These are phyloP conservation scores for Trogon melanurus DNA, from an alignment of 2,113 vertebrate species.

Conservation along the genomic window DNA sequence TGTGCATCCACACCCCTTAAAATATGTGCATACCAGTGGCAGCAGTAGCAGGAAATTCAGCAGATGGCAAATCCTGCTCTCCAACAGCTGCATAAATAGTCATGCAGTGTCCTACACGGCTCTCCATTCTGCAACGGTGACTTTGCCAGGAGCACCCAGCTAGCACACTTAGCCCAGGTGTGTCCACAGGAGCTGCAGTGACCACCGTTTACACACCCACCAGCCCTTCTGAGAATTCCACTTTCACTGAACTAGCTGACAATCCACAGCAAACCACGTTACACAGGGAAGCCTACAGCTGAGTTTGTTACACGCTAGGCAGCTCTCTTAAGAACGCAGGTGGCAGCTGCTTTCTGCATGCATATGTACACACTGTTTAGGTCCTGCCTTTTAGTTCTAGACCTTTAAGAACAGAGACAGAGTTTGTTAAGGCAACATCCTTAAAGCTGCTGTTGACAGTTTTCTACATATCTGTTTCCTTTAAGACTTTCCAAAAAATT, in stretches of 20 bases:
- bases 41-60: not conserved
- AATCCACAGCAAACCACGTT: not conserved
- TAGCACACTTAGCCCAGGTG: not conserved
- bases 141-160: not conserved
- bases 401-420: not conserved
- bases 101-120: accelerated
- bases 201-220: accelerated
- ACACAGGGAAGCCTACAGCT: accelerated
- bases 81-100: not conserved
- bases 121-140: not conserved
- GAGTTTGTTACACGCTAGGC: not conserved
- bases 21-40: not conserved
- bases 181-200: accelerated
- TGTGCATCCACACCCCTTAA: not conserved
- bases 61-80: not conserved
- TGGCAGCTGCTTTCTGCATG: not conserved
- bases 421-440: not conserved
- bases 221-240: not conserved
- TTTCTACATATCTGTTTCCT: not conserved
- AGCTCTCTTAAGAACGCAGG: not conserved
- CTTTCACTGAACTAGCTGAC: not conserved
- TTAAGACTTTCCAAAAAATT: not conserved
- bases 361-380: not conserved
- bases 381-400: not conserved
- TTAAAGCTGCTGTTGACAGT: not conserved